phyloP scores from a whole-genome alignment of 2,888 invertebrate genomes.

The Xestia ashworthii region DNA sequence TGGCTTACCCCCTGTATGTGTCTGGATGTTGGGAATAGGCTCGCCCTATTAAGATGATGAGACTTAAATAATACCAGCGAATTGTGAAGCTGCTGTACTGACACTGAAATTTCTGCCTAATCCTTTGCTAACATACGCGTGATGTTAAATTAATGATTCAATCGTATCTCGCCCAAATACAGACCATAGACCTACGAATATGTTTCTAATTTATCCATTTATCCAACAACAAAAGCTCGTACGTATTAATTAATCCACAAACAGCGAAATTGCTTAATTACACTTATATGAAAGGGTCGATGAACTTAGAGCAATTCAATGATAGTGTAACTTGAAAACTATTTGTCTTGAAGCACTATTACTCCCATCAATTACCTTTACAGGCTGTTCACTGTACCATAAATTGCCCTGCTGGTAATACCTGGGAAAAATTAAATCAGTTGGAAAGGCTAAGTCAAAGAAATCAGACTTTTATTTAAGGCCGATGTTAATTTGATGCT shows the following conservation, averaged over 20 bases:
- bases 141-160: too few relatives aligned
- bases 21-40: background rate
- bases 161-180: background rate
- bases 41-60: background rate
- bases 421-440: background rate
- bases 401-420: conserved; percentile 16
- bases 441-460: background rate
- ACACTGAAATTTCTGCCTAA: background rate
- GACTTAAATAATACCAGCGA: background rate
- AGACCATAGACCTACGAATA: background rate
- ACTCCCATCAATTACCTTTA: conserved; percentile 23
- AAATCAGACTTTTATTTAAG: too few relatives aligned
- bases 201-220: background rate
- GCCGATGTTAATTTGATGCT: background rate
- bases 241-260: conserved; percentile 8
- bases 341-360: conserved; percentile 25
- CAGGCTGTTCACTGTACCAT: conserved; percentile 28
- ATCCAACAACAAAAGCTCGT: conserved; percentile 7
- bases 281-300: background rate
- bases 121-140: background rate
- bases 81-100: background rate
- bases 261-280: conserved; percentile 32
- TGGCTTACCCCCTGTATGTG: too few relatives aligned
- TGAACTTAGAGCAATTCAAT: conserved; percentile 25
- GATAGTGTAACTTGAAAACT: background rate